phyloP scores from a whole-genome alignment of 2,888 invertebrate species.

The Hermaeophaga mercurialis region DNA sequence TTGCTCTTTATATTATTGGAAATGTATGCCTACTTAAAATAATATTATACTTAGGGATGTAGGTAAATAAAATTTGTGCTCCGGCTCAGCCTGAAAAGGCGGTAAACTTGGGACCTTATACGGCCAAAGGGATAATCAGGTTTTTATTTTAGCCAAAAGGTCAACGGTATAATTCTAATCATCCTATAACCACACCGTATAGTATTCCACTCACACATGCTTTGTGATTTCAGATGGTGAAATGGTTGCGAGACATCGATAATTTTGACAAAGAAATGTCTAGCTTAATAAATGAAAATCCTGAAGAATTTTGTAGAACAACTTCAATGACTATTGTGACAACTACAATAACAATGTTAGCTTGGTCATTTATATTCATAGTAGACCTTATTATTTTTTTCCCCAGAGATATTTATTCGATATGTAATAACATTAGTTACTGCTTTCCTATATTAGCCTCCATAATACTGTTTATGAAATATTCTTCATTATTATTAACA shows the following conservation, averaged over 20 bases:
- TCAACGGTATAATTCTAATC: too few relatives aligned
- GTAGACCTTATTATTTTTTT: conserved; percentile 15
- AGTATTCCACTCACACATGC: too few relatives aligned
- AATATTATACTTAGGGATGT: too few relatives aligned
- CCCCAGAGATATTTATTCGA: neutral
- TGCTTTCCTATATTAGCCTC: conserved; percentile 11
- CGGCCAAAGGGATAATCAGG: too few relatives aligned
- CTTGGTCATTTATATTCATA: conserved; percentile 13
- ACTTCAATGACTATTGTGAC: neutral
- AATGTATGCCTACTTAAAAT: too few relatives aligned
- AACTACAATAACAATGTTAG: neutral
- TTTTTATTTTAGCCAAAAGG: too few relatives aligned
- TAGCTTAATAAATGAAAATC: neutral
- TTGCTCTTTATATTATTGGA: too few relatives aligned
- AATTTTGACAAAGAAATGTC: conserved; percentile 14
- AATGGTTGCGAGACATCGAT: conserved; percentile 6
- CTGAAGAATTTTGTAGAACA: neutral
- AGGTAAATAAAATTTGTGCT: too few relatives aligned
- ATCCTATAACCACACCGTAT: too few relatives aligned
- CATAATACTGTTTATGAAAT: conserved; percentile 15
- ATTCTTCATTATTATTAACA: conserved; percentile 2
- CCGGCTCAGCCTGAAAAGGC: too few relatives aligned
- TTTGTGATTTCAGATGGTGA: conserved; percentile 5
- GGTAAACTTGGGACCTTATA: too few relatives aligned
- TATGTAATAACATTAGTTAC: conserved; percentile 9